These are phyloP conservation scores for Matsumurasca onukii DNA, from an alignment of 1,140 invertebrate species.

Conservation along the genomic window DNA sequence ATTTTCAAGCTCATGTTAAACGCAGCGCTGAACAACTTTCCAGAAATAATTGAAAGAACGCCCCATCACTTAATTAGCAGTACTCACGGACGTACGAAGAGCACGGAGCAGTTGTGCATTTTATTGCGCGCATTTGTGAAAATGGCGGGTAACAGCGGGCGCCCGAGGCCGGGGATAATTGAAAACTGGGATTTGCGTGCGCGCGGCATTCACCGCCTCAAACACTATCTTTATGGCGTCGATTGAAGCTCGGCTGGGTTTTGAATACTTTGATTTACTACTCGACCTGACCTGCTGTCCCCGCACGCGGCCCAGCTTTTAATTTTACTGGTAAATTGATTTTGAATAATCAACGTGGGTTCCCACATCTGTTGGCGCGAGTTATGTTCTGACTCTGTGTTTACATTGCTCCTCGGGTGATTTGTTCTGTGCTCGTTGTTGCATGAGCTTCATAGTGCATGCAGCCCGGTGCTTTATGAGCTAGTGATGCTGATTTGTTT, in stretches of 20 bases:
- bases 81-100: no score
- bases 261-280: constrained; percentile 19
- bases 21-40: no score
- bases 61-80: no score
- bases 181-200: constrained; percentile 20
- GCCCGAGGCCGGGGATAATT: neutral
- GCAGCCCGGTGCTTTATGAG: no score
- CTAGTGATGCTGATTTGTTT: no score
- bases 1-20: no score
- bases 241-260: constrained; percentile 18
- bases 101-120: no score
- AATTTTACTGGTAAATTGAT: constrained; percentile 27
- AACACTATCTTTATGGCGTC: constrained; percentile 1
- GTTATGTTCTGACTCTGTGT: neutral
- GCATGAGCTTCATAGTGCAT: no score
- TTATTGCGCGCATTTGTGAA: no score
- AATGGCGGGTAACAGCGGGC: no score
- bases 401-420: neutral
- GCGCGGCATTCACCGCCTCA: neutral
- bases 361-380: neutral
- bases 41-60: no score
- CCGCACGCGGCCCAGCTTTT: neutral
- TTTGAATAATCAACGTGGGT: constrained; percentile 12
- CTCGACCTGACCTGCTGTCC: neutral
- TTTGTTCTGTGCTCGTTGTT: no score